phyloP scores from a whole-genome alignment of 2,888 invertebrate genomes.

The Deilephila porcellus region DNA sequence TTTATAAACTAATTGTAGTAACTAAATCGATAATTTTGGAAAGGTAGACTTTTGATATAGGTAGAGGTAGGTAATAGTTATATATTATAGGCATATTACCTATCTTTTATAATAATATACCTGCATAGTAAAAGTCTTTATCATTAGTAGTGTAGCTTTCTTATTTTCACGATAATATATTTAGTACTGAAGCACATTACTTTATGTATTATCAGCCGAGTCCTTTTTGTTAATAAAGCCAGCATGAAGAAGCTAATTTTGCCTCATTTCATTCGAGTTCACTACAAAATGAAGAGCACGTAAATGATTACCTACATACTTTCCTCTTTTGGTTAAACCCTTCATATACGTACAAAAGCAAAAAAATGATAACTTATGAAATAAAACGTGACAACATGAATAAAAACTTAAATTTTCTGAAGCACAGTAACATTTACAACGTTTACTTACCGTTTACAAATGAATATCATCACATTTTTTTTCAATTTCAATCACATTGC shows the following conservation, averaged over 20 bases:
- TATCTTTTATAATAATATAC: too few species aligned
- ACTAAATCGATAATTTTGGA: too few species aligned
- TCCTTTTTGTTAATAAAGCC: constrained; percentile 3
- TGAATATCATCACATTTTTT: constrained; percentile 36
- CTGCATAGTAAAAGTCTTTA: too few species aligned
- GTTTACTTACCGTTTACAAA: constrained; percentile 52
- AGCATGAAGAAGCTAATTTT: constrained; percentile 15
- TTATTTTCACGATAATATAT: not conserved
- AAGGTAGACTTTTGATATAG: too few species aligned
- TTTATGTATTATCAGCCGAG: not conserved
- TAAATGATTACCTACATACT: not conserved
- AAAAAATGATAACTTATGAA: not conserved
- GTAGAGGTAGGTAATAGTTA: too few species aligned
- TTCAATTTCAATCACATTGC: constrained; percentile 34
- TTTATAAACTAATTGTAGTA: too few species aligned
- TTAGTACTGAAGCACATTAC: not conserved
- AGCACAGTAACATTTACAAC: not conserved
- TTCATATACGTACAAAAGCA: not conserved
- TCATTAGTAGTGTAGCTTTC: too few species aligned
- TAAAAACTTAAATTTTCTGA: not conserved
- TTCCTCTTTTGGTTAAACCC: constrained; percentile 12
- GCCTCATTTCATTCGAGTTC: not conserved
- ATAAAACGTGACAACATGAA: not conserved
- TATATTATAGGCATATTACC: too few species aligned
- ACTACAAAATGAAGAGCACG: constrained; percentile 7